Evolutionary conservation across 1,140 invertebrate species (phyloP).

Genomic region (Drosophila auraria): DNA sequence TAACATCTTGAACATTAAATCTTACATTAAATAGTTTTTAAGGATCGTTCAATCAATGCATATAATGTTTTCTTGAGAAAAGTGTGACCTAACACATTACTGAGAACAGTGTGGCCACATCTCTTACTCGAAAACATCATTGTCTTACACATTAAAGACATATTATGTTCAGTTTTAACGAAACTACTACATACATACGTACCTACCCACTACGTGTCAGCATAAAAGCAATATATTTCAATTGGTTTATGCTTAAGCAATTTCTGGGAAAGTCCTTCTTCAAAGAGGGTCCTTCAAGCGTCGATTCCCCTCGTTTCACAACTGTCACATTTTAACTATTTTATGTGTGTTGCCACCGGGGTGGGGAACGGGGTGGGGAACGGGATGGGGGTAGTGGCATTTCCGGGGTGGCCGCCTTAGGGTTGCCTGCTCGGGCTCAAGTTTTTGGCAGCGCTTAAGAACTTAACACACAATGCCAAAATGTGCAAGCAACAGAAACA

Average conservation of each 20-base stretch:
- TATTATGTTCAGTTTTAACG: not conserved
- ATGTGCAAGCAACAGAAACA: constrained; percentile 48
- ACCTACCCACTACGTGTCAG: not conserved
- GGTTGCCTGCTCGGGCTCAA: constrained; percentile 60
- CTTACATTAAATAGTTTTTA: no score
- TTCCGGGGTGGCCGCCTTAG: constrained; percentile 47
- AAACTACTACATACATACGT: not conserved
- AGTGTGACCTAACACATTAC: not conserved
- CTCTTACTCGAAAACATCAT: not conserved
- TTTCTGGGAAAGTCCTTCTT: not conserved
- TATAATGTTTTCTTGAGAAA: not conserved
- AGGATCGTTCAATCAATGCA: no score
- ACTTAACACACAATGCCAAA: constrained; percentile 76
- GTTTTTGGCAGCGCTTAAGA: constrained; percentile 81
- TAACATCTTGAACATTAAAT: no score
- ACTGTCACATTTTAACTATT: constrained; percentile 47
- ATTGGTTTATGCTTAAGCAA: constrained; percentile 21
- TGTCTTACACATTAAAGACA: not conserved
- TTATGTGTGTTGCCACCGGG: constrained; percentile 13
- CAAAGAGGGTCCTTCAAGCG: constrained; percentile 11
- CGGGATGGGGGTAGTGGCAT: constrained; percentile 7
- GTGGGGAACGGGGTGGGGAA: no score
- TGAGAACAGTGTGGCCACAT: not conserved
- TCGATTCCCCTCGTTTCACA: constrained; percentile 12
- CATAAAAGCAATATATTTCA: constrained; percentile 14